phyloP scores from a whole-genome alignment of 2,888 invertebrate species.

The Ischnus inquisitorius region DNA sequence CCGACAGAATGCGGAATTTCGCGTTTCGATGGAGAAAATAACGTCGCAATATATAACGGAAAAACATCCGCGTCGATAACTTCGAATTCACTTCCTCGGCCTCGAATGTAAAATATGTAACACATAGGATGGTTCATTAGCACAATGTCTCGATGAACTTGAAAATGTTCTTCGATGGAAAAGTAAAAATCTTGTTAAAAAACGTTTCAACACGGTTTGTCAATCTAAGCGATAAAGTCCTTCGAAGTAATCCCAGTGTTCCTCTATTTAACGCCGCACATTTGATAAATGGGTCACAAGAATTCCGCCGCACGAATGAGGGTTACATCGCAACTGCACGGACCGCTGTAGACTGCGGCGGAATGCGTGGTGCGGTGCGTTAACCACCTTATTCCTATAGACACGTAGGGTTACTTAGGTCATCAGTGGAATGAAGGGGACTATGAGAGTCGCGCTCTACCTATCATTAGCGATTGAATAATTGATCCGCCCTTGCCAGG shows the following conservation, averaged over 20 bases:
- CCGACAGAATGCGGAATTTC: too few species aligned
- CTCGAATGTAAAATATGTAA: too few species aligned
- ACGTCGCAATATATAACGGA: too few species aligned
- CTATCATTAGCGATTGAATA: conserved; percentile 15
- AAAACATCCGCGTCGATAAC: too few species aligned
- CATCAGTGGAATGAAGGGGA: neutral
- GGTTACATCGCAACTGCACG: neutral
- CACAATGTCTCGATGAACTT: too few species aligned
- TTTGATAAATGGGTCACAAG: neutral
- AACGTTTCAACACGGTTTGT: neutral
- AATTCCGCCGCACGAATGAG: neutral
- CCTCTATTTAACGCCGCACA: neutral
- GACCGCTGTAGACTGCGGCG: neutral
- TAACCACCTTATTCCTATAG: neutral
- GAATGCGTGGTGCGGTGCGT: too few species aligned
- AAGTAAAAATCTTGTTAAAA: neutral
- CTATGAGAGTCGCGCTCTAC: neutral
- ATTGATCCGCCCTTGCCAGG: neutral
- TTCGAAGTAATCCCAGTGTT: neutral
- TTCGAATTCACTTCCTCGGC: too few species aligned
- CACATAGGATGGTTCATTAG: too few species aligned
- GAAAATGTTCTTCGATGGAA: neutral
- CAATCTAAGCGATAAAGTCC: neutral
- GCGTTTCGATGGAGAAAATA: too few species aligned
- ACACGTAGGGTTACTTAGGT: neutral